A percentile compares a stretch with the other conserved stretches of the same genome.
Conservation (phyloP, 2,888 invertebrate species). For the Troides helena region DNA sequence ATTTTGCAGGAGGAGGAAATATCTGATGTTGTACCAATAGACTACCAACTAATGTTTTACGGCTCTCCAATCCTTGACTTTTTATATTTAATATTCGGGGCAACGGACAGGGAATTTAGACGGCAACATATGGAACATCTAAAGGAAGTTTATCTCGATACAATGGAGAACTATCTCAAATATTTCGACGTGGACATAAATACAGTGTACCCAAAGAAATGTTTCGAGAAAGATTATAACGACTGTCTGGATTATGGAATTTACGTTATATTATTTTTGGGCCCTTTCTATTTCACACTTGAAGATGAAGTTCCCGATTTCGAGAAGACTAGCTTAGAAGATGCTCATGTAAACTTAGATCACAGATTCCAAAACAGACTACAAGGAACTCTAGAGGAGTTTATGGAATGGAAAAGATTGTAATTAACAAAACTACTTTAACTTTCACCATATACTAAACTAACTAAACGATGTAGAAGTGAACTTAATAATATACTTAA, state of each 20-base stretch:
- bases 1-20: conserved; percentile 46
- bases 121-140: conserved; percentile 41
- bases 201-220: conserved; percentile 39
- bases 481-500: too few relatives aligned
- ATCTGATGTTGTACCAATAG: conserved; percentile 44
- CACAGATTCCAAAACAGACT: conserved; percentile 39
- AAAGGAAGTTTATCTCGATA: conserved; percentile 46
- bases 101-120: conserved; percentile 43
- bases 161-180: conserved; percentile 40
- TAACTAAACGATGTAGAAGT: too few relatives aligned
- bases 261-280: conserved; percentile 24
- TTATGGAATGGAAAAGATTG: conserved; percentile 39
- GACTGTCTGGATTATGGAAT: conserved; percentile 37
- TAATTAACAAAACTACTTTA: neutral
- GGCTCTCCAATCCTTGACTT: conserved; percentile 44
- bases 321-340: conserved; percentile 26
- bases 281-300: conserved; percentile 34
- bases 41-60: conserved; percentile 44
- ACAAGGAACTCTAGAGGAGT: conserved; percentile 45
- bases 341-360: conserved; percentile 31
- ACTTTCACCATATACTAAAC: too few relatives aligned
- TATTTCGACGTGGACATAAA: conserved; percentile 43
- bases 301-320: conserved; percentile 36
- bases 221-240: conserved; percentile 42
- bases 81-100: conserved; percentile 42